A percentile compares a stretch with the other conserved stretches of the same genome.
Conservation (phyloP, 2,797 vertebrate species). For the Syngnathus rostellatus region DNA sequence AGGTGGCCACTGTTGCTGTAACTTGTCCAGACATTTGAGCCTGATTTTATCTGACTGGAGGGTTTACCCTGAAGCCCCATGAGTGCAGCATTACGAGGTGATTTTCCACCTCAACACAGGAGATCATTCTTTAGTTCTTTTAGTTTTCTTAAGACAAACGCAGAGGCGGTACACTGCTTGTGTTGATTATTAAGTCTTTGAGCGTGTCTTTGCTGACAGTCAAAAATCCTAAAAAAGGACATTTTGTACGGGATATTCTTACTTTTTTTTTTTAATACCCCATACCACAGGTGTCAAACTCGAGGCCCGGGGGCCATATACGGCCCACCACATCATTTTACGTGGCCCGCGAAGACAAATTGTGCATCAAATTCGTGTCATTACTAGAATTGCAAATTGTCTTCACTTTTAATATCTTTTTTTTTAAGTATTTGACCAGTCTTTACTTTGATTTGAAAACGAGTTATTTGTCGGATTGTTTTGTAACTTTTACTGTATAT, state of each 20-base stretch:
- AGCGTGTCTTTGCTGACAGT: neutral
- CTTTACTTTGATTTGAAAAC: no score
- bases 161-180: conserved; percentile 7
- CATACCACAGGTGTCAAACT: no score
- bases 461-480: no score
- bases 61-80: conserved; percentile 44
- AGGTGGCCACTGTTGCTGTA: conserved; percentile 52
- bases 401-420: no score
- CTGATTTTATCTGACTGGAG: conserved; percentile 57
- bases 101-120: conserved; percentile 30
- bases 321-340: no score
- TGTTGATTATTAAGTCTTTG: conserved; percentile 20
- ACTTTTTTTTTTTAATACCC: no score
- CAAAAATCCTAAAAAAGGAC: neutral
- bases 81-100: conserved; percentile 41
- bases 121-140: conserved; percentile 31
- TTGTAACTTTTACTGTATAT: no score
- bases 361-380: no score
- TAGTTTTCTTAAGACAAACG: conserved; percentile 40
- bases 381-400: no score
- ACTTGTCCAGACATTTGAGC: conserved; percentile 54
- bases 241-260: conserved; percentile 7
- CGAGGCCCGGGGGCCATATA: no score
- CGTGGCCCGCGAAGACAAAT: no score
- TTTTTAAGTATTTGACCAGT: no score